Evolutionary conservation across 2,113 vertebrate genomes (phyloP).

Genomic region (Proterorhinus semilunaris): DNA sequence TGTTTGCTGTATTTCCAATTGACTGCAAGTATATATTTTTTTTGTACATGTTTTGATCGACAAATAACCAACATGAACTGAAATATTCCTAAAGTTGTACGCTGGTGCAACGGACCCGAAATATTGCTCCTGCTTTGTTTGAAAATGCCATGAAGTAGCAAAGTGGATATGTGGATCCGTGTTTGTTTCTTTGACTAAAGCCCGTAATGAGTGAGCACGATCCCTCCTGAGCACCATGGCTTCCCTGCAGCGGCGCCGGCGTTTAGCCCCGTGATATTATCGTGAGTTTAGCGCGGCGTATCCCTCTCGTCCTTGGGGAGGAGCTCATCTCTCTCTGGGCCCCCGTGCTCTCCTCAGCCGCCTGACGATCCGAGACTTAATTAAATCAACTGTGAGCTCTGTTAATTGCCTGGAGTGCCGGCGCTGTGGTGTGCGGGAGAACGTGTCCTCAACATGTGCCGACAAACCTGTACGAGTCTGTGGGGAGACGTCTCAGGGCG

Average conservation of each 20-base stretch:
- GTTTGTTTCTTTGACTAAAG: too few relatives aligned
- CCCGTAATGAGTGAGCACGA: not conserved
- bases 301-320: constrained; percentile 28
- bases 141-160: too few relatives aligned
- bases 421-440: constrained; percentile 13
- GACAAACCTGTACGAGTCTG: constrained; percentile 39
- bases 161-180: too few relatives aligned
- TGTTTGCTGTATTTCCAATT: too few relatives aligned
- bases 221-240: not conserved
- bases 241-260: constrained; percentile 9
- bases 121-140: too few relatives aligned
- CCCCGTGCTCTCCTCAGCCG: constrained; percentile 47
- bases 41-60: too few relatives aligned
- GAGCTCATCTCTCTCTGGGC: constrained; percentile 32
- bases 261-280: constrained; percentile 37
- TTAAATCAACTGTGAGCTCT: constrained; percentile 58
- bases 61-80: too few relatives aligned
- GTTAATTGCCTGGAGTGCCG: constrained; percentile 64
- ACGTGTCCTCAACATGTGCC: constrained; percentile 21
- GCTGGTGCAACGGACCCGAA: too few relatives aligned
- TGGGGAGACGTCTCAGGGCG: constrained; percentile 25
- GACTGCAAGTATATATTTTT: too few relatives aligned
- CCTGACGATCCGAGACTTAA: constrained; percentile 46
- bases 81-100: too few relatives aligned
- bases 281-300: constrained; percentile 33